Evolutionary conservation across 2,888 invertebrate genomes (phyloP).

Genomic region (Epinotia brunnichana): DNA sequence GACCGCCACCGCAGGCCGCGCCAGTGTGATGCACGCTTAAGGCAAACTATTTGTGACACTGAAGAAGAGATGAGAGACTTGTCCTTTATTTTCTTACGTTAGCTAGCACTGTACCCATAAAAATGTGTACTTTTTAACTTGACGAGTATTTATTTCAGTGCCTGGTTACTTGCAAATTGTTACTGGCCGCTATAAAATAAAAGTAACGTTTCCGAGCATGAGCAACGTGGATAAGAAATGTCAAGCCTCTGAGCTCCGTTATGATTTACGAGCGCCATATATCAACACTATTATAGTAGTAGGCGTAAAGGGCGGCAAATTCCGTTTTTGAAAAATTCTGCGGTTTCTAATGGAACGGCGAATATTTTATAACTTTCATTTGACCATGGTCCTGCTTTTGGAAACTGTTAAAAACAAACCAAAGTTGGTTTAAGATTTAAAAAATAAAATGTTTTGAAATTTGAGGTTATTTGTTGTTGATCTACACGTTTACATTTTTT

Average conservation of each 20-base stretch:
- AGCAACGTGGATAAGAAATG: constrained; percentile 20
- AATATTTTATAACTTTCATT: neutral
- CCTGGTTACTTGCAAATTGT: constrained; percentile 48
- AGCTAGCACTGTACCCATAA: neutral
- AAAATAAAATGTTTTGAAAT: too few species aligned
- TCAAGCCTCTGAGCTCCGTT: constrained; percentile 8
- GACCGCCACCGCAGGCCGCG: too few species aligned
- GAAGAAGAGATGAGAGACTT: too few species aligned
- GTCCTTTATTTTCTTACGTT: too few species aligned
- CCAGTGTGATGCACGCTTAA: too few species aligned
- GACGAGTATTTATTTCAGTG: constrained; percentile 38
- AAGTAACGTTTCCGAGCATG: neutral
- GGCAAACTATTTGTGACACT: too few species aligned
- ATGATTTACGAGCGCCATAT: constrained; percentile 13
- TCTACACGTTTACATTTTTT: too few species aligned
- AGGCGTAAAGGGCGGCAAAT: neutral
- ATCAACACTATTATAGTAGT: constrained; percentile 12
- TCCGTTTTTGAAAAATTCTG: neutral
- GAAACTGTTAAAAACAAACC: too few species aligned
- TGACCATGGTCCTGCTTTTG: too few species aligned
- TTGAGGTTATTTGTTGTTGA: too few species aligned
- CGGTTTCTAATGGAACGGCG: neutral
- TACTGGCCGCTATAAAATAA: constrained; percentile 12
- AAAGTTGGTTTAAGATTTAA: too few species aligned
- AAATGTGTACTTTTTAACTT: too few species aligned